phyloP scores from a whole-genome alignment of 2,113 vertebrate species.

The Callorhinus ursinus region DNA sequence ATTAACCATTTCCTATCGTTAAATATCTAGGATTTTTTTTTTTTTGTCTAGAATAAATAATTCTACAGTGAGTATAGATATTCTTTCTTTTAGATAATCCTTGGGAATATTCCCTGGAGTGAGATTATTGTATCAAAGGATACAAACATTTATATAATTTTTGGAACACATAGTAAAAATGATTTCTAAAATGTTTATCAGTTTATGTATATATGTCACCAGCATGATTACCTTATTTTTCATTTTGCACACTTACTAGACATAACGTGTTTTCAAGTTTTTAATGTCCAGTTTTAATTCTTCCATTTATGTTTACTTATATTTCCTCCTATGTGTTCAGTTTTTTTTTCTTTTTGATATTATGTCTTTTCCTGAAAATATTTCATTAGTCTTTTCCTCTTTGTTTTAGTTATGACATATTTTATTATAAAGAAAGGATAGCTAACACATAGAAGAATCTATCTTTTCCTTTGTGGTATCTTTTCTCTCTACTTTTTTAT shows the following conservation, averaged over 20 bases:
- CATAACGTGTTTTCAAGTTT: neutral
- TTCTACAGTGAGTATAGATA: neutral
- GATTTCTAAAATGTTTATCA: neutral
- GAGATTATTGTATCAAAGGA: neutral
- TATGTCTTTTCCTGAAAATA: conserved; percentile 15
- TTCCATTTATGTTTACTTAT: neutral
- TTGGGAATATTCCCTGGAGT: neutral
- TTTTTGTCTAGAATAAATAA: conserved; percentile 27
- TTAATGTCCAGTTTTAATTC: neutral
- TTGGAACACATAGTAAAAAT: neutral
- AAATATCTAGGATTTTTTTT: neutral
- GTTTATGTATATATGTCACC: neutral
- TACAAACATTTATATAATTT: neutral
- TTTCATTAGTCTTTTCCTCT: neutral
- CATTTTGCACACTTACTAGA: neutral
- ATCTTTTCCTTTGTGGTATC: conserved; percentile 15
- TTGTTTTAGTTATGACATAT: neutral
- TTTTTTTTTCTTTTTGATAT: neutral
- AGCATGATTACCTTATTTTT: neutral
- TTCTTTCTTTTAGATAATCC: neutral
- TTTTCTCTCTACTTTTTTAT: neutral
- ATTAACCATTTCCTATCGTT: conserved; percentile 8
- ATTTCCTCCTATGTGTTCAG: neutral
- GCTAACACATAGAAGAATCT: neutral
- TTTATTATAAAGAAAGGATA: conserved; percentile 11